These are phyloP conservation scores for Drosophila longiperda DNA, from an alignment of 2,888 invertebrate genomes.

Conservation along the genomic window DNA sequence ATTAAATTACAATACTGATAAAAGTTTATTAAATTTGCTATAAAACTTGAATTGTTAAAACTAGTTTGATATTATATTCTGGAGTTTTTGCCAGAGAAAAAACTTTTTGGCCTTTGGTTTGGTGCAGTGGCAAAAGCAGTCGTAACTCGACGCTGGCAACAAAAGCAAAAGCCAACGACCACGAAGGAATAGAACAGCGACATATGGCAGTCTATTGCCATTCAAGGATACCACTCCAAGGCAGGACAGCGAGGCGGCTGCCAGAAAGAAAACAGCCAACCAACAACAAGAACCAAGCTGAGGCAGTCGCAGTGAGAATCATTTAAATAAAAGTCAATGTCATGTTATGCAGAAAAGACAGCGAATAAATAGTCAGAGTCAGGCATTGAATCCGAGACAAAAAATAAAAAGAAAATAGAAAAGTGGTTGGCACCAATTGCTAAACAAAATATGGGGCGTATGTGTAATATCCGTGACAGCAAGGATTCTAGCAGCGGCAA, in stretches of 20 bases:
- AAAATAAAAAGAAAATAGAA: neutral
- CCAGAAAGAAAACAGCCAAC: slow-evolving; percentile 5
- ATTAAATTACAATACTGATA: neutral
- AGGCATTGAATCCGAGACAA: slow-evolving; percentile 14
- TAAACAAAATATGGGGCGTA: slow-evolving; percentile 53
- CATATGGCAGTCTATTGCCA: slow-evolving; percentile 66
- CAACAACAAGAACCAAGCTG: slow-evolving; percentile 21
- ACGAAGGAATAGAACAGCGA: slow-evolving; percentile 44
- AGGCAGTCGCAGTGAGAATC: slow-evolving; percentile 61
- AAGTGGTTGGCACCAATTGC: slow-evolving; percentile 37
- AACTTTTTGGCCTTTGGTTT: neutral
- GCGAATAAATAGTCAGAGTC: slow-evolving; percentile 70
- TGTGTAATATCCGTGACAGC: slow-evolving; percentile 65
- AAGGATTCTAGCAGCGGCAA: slow-evolving; percentile 37
- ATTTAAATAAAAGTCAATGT: slow-evolving; percentile 81
- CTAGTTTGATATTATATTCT: neutral
- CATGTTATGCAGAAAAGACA: slow-evolving; percentile 74
- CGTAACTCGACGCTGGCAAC: slow-evolving; percentile 25
- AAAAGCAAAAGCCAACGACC: slow-evolving; percentile 16
- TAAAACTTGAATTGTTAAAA: neutral
- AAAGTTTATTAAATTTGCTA: neutral
- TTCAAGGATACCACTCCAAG: slow-evolving; percentile 48
- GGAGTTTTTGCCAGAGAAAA: neutral
- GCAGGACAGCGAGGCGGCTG: slow-evolving; percentile 21
- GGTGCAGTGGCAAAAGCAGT: slow-evolving; percentile 16